Conservation (phyloP, 2,888 invertebrate species). For the Lypha dubia region DNA sequence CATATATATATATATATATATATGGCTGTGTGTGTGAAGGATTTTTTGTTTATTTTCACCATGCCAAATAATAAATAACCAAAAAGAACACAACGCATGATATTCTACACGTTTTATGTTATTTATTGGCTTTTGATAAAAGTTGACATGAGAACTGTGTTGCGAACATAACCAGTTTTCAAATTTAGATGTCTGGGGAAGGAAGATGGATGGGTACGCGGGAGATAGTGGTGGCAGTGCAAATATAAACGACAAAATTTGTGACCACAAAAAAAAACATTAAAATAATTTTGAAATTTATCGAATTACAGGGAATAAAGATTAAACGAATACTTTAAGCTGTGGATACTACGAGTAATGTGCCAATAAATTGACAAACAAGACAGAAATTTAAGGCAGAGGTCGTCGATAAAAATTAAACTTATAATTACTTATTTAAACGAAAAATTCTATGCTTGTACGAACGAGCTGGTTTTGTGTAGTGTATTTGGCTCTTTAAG, state of each 20-base stretch:
- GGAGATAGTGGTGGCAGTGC: neutral
- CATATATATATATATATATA: neutral
- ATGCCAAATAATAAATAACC: neutral
- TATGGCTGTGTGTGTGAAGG: neutral
- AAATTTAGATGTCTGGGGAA: neutral
- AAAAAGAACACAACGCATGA: neutral
- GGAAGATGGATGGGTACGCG: neutral
- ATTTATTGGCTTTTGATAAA: slow-evolving; percentile 66
- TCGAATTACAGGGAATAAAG: slow-evolving; percentile 7
- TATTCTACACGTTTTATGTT: slow-evolving; percentile 58
- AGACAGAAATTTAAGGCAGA: no score
- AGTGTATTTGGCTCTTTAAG: no score
- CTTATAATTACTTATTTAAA: no score
- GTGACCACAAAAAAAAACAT: slow-evolving; percentile 1
- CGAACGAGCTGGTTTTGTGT: no score
- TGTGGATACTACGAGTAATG: no score
- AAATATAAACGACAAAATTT: slow-evolving; percentile 30
- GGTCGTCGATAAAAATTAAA: no score
- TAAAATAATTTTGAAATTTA: neutral
- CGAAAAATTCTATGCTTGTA: no score
- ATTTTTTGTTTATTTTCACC: slow-evolving; percentile 10
- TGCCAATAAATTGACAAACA: no score
- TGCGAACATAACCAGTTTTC: slow-evolving; percentile 57
- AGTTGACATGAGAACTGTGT: slow-evolving; percentile 64
- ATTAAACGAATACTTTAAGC: slow-evolving; percentile 6